Percentiles rank a stretch among this genome's conserved stretches.
Conservation (phyloP, 2,888 invertebrate species). For the Trichacis sp. region DNA sequence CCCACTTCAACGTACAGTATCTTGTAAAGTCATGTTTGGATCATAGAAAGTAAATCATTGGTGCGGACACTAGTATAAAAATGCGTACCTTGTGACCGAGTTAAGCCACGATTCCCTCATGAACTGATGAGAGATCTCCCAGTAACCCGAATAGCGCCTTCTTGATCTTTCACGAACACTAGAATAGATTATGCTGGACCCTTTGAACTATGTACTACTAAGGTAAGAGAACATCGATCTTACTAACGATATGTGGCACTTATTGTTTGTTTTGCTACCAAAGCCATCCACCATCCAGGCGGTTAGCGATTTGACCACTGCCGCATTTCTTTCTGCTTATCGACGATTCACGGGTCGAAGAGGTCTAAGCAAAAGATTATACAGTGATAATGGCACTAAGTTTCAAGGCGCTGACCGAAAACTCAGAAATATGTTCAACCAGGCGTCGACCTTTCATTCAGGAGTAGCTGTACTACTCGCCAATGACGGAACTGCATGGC, state of each 20-base stretch:
- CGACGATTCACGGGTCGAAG: conserved; percentile 28
- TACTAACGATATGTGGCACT: conserved; percentile 43
- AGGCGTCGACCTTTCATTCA: background rate
- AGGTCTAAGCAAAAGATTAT: conserved; percentile 22
- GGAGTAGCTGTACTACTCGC: background rate
- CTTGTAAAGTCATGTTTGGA: too few relatives aligned
- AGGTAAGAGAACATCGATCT: background rate
- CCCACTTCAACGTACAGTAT: too few relatives aligned
- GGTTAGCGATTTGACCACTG: conserved; percentile 26
- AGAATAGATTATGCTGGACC: too few relatives aligned
- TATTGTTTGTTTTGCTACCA: conserved; percentile 43
- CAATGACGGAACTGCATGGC: conserved; percentile 14
- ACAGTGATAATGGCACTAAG: conserved; percentile 28
- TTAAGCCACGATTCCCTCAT: too few relatives aligned
- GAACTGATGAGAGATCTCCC: too few relatives aligned
- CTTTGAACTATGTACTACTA: too few relatives aligned
- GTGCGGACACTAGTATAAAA: too few relatives aligned
- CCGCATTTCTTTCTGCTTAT: conserved; percentile 30
- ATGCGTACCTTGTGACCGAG: too few relatives aligned
- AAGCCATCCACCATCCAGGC: conserved; percentile 37
- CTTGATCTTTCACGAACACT: too few relatives aligned
- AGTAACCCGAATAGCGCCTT: too few relatives aligned
- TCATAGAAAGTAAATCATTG: too few relatives aligned
- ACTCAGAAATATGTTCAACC: background rate
- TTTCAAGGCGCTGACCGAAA: too few relatives aligned